Conservation (phyloP, 2,888 invertebrate genomes). For the Sceliomorpha sp. region DNA sequence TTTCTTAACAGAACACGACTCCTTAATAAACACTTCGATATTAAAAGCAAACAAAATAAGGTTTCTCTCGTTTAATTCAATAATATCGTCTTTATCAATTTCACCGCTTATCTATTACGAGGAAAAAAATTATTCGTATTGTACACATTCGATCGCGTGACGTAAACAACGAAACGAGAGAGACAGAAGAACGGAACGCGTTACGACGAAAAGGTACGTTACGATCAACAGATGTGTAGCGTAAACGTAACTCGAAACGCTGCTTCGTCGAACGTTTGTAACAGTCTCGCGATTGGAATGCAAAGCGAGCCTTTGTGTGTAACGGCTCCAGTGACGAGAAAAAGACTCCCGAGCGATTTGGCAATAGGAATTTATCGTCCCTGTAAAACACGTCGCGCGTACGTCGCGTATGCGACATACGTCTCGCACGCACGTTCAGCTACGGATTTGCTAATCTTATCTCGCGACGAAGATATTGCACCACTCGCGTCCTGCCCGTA, state of each 20-base stretch:
- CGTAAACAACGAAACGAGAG: too few species aligned
- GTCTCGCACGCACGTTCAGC: slow-evolving; percentile 44
- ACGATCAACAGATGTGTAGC: too few species aligned
- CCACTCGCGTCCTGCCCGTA: slow-evolving; percentile 51
- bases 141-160: too few species aligned
- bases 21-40: too few species aligned
- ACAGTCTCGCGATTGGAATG: slow-evolving; percentile 38
- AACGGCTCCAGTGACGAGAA: slow-evolving; percentile 46
- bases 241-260: slow-evolving; percentile 31
- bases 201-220: too few species aligned
- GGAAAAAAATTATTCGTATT: too few species aligned
- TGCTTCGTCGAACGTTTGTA: slow-evolving; percentile 22
- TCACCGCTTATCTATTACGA: too few species aligned
- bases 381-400: slow-evolving; percentile 48
- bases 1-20: too few species aligned
- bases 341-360: slow-evolving; percentile 51
- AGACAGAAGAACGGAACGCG: too few species aligned
- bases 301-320: slow-evolving; percentile 32
- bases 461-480: slow-evolving; percentile 66
- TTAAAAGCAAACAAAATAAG: too few species aligned
- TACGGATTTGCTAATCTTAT: slow-evolving; percentile 70
- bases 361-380: slow-evolving; percentile 52
- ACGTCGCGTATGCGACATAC: slow-evolving; percentile 54
- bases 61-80: too few species aligned
- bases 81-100: too few species aligned